Evolutionary conservation across 2,797 vertebrate genomes (phyloP), one percentile per base, ranked within the genome.

Genomic region (Kryptopterus vitreolus): DNA sequence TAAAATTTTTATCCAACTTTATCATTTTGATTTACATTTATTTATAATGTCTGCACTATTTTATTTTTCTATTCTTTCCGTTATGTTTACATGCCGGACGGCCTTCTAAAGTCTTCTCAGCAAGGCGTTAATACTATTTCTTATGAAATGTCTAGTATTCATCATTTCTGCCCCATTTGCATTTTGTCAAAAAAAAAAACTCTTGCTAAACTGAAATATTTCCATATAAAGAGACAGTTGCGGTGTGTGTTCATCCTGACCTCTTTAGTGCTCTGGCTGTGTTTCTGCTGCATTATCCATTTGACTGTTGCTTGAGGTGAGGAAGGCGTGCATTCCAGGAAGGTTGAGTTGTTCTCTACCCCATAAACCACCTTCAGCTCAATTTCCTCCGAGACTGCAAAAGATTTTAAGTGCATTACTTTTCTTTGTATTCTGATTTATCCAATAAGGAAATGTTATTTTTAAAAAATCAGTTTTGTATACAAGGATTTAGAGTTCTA

Each of bases 291-390:
- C 63, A 87, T 52, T 31, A 90, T 90, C 95, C 95, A 96, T 20
- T 85, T 88, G 43, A 93, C 11, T 0, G 88, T 77, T 0, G 92
- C 90, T 90, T 93, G 94, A 0, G 90, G 88, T 0, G 93, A 95
- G 16, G 71, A 89, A 0, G 92, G 76, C 13, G 85, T 62, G 57
- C 95, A 96, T 87, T 96, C 95, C 8, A 96, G 89, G 87, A 95
- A 96, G 9, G 94, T 93, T 4, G 95, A 87, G 87, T 95, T 96
- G 33, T 92, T 94, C 85, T 96, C 95, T 38, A 96, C 94, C 0
- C 92, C 95, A 1, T 93, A 96, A 65, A 94, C 83, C 43, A 85
- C 15, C 85, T 92, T 94, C 73, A 93, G 89, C 43, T 91, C 90
- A 79, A 71, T 48, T 0, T 86, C 85, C 4, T 87, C 65, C 0